Percentiles rank a stretch among this genome's conserved stretches.
These are phyloP conservation scores for Scaptomyza montana DNA, from an alignment of 1,140 invertebrate species.

Conservation along the genomic window DNA sequence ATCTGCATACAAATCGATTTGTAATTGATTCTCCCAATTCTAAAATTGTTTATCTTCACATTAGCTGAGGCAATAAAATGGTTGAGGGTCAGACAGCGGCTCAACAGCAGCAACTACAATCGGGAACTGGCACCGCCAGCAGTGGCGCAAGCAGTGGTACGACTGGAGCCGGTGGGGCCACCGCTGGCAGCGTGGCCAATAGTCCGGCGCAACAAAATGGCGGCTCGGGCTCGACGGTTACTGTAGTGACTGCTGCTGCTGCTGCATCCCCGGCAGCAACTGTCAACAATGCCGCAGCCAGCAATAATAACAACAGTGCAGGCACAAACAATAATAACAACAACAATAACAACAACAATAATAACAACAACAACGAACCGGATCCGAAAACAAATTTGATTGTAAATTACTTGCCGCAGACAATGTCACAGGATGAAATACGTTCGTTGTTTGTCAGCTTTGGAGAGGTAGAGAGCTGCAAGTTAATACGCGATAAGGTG, in stretches of 20 bases:
- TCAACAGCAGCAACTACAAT: constrained; percentile 57
- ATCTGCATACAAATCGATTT: neutral
- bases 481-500: constrained; percentile 98
- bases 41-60: neutral
- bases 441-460: constrained; percentile 98
- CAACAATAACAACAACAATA: constrained; percentile 53
- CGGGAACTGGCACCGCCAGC: constrained; percentile 19
- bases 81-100: constrained; percentile 72
- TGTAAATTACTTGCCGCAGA: constrained; percentile 99
- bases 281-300: constrained; percentile 35
- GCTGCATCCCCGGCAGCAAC: constrained; percentile 15
- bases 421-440: constrained; percentile 99
- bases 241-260: constrained; percentile 12
- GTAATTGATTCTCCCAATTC: neutral
- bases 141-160: constrained; percentile 20
- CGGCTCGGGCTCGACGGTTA: constrained; percentile 43
- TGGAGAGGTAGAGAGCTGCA: constrained; percentile 99
- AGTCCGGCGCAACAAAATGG: constrained; percentile 73
- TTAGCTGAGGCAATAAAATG: constrained; percentile 51
- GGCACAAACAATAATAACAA: constrained; percentile 82
- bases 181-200: constrained; percentile 42
- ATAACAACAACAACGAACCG: constrained; percentile 83
- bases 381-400: constrained; percentile 99
- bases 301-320: constrained; percentile 85
- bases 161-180: constrained; percentile 8